Evolutionary conservation across 1,140 invertebrate genomes (phyloP), one percentile per base, ranked within the genome.

Genomic region (Dendroctonus valens): DNA sequence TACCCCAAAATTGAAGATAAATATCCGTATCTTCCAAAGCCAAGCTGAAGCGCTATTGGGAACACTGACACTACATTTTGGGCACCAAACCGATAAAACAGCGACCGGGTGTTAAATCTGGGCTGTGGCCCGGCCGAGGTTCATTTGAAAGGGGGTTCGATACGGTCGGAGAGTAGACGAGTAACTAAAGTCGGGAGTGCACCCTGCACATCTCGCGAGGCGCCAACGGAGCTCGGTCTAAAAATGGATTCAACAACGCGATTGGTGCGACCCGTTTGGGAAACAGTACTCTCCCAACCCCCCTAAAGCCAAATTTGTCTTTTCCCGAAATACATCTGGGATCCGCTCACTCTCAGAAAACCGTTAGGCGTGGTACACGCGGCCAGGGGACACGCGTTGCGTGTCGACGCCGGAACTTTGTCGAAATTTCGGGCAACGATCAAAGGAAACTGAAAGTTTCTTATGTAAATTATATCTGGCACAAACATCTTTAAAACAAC

Each of bases 291-390:
- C 67, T 70, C 66, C 63, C 73, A 73, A 74, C 75, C 72, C 73
- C 74, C 83, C 83, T 58, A 59, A 68, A 83, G 83, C 87, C 87
- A 87, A 88, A 88, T 89, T 88, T 86, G 87, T 89, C 87, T 88
- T 87, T 87, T 87, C 86, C 83, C 83, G 82, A 89, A 89, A 89
- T 89, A 89, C 85, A 83, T 77, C 80, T 83, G 81, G 82, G 59
- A 66, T 58, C 65, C 69, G 72, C 71, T 69, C 59, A 62, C 64
- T 59, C 40, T 53, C 26, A 52, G 53, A 57, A 9, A 38, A 11
- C 49, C 39, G 37, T 67, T 60, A 59, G 12, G 68, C 55, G 52
- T 12, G n/a, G 40, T 46, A 53, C 42, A 46, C 57, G 26, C 40
- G 14, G 5, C 7, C 40, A 40, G 42, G 14, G 12, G 55, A 39